phyloP scores from a whole-genome alignment of 2,797 vertebrate species.

The Prionace glauca region DNA sequence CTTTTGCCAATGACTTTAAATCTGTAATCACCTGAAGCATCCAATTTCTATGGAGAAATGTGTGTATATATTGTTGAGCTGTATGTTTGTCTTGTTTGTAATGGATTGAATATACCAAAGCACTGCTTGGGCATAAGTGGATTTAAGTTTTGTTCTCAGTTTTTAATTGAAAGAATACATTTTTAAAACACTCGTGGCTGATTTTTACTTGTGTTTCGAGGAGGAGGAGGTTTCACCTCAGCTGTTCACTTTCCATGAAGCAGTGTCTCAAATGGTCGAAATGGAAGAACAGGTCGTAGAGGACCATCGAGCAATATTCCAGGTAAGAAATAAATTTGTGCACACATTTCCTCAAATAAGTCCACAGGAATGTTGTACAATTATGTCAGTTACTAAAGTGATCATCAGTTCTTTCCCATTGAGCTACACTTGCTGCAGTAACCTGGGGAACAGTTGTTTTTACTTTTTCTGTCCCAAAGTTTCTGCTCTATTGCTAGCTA shows the following conservation, averaged over 20 bases:
- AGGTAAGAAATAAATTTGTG: constrained; percentile 59
- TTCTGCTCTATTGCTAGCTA: neutral
- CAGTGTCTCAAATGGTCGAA: constrained; percentile 93
- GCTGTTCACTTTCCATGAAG: constrained; percentile 91
- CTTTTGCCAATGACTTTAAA: neutral
- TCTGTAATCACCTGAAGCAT: neutral
- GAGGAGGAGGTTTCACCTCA: constrained; percentile 95
- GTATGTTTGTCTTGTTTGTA: neutral
- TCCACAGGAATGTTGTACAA: neutral
- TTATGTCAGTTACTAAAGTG: neutral
- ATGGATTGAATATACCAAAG: neutral
- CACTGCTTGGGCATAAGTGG: neutral
- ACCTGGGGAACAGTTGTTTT: neutral
- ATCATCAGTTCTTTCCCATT: neutral
- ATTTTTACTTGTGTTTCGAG: constrained; percentile 54
- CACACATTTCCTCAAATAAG: neutral
- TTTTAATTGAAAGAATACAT: neutral
- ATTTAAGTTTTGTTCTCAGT: neutral
- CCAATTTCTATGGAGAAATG: neutral
- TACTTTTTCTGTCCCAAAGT: neutral
- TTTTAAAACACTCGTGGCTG: constrained; percentile 18
- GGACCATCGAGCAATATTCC: constrained; percentile 88
- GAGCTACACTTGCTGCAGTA: neutral
- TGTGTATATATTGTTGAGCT: neutral
- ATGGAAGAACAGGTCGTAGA: constrained; percentile 98